Evolutionary conservation across 1,140 invertebrate genomes (phyloP).

Genomic region (Cotesia chilonis): DNA sequence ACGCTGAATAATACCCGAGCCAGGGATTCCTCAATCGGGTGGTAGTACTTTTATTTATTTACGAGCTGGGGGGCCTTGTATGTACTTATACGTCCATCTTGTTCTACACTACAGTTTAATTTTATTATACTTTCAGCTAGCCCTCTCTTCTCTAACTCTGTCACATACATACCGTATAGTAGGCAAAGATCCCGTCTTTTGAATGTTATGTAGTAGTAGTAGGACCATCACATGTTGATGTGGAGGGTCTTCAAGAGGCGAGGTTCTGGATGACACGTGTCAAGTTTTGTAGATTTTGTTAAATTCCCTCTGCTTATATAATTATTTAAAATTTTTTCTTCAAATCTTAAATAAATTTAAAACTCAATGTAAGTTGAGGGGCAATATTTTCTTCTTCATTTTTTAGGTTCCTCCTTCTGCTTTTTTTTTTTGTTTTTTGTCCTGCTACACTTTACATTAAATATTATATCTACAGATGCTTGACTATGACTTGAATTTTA

Average conservation of each 20-base stretch:
- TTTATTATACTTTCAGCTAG: background rate
- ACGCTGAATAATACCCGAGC: too few relatives aligned
- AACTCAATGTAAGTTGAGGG: too few relatives aligned
- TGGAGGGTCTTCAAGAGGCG: constrained; percentile 10
- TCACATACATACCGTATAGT: background rate
- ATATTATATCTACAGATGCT: constrained; percentile 1
- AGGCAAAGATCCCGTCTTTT: background rate
- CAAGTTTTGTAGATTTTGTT: background rate
- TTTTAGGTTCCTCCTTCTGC: too few relatives aligned
- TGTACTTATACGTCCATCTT: constrained; percentile 2
- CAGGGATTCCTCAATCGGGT: constrained; percentile 14
- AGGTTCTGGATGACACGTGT: constrained; percentile 16
- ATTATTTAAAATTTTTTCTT: too few relatives aligned
- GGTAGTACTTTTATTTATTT: constrained; percentile 17
- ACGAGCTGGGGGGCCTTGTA: constrained; percentile 1
- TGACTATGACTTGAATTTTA: background rate
- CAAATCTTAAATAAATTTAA: too few relatives aligned
- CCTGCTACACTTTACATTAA: too few relatives aligned
- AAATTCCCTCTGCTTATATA: too few relatives aligned
- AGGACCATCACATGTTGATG: constrained; percentile 11
- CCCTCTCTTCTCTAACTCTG: constrained; percentile 9
- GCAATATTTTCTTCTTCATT: too few relatives aligned
- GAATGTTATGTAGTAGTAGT: background rate
- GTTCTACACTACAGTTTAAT: too few relatives aligned
- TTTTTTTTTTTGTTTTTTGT: too few relatives aligned